Conservation (phyloP, 2,888 invertebrate genomes). For the Dioctria rufipes region DNA sequence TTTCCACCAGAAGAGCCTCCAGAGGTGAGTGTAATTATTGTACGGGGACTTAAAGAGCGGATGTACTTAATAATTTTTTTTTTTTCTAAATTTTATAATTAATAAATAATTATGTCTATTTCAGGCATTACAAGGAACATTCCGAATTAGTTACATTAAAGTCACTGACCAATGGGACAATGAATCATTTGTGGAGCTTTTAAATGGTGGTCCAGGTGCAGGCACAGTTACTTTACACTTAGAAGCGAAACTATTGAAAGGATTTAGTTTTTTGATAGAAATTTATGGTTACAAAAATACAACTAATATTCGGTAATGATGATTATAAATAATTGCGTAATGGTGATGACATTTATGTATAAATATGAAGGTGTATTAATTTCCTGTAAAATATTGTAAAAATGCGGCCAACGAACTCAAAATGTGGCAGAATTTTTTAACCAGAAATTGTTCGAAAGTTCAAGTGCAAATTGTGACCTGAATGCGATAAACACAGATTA, state of each 20-base stretch:
- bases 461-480: too few relatives aligned
- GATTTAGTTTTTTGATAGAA: constrained; percentile 33
- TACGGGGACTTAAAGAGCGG: not conserved
- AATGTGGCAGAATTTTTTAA: too few relatives aligned
- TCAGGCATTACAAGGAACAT: constrained; percentile 17
- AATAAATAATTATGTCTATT: constrained; percentile 1
- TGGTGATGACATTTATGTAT: too few relatives aligned
- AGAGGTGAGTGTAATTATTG: not conserved
- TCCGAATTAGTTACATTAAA: constrained; percentile 9
- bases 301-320: too few relatives aligned
- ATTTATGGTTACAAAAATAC: constrained; percentile 5
- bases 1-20: not conserved
- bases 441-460: too few relatives aligned
- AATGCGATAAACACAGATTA: too few relatives aligned
- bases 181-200: constrained; percentile 1
- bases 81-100: too few relatives aligned
- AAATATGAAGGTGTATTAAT: too few relatives aligned
- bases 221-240: not conserved
- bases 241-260: constrained; percentile 25
- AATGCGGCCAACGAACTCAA: too few relatives aligned
- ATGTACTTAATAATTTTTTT: too few relatives aligned
- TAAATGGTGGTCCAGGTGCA: constrained; percentile 24
- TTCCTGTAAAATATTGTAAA: too few relatives aligned
- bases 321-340: too few relatives aligned
- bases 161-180: constrained; percentile 23